A percentile compares a stretch with the other conserved stretches of the same genome.
phyloP scores from a whole-genome alignment of 2,888 invertebrate species.

The Amiota minor region DNA sequence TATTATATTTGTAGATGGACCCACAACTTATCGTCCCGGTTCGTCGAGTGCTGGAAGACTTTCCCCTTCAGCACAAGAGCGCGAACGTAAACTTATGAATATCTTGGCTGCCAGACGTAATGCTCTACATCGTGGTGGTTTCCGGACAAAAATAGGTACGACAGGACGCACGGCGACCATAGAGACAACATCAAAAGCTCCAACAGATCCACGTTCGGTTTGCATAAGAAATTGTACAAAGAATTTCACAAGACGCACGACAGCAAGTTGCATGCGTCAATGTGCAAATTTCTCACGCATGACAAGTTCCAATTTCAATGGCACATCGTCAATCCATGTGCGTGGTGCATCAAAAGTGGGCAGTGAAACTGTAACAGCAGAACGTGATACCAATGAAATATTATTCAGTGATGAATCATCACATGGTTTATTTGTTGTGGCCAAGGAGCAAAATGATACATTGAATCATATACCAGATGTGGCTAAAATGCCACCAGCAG shows the following conservation, averaged over 20 bases:
- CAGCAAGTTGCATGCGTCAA: conserved; percentile 73
- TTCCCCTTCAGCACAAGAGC: conserved; percentile 67
- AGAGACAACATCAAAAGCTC: conserved; percentile 69
- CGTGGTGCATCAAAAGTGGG: conserved; percentile 40
- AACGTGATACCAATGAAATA: conserved; percentile 72
- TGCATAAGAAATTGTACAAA: conserved; percentile 73
- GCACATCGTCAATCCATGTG: conserved; percentile 40
- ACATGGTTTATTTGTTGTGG: conserved; percentile 71
- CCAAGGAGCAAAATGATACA: conserved; percentile 72
- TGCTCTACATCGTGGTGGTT: conserved; percentile 76
- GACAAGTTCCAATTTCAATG: conserved; percentile 35
- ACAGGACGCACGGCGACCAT: conserved; percentile 61
- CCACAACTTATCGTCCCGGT: conserved; percentile 65
- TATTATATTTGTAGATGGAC: conserved; percentile 29
- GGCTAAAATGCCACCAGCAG: conserved; percentile 43
- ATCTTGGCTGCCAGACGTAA: conserved; percentile 78
- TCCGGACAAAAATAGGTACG: conserved; percentile 72
- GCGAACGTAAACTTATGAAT: conserved; percentile 77
- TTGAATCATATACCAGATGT: conserved; percentile 68
- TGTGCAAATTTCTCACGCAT: conserved; percentile 69
- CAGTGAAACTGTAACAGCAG: conserved; percentile 44
- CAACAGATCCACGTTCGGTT: conserved; percentile 68
- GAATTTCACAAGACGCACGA: conserved; percentile 72
- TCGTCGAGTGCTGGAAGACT: neutral
- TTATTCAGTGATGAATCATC: conserved; percentile 73